A percentile compares a stretch with the other conserved stretches of the same genome.
These are phyloP conservation scores for Byasa hedistus DNA, from an alignment of 2,888 invertebrate species.

Conservation along the genomic window DNA sequence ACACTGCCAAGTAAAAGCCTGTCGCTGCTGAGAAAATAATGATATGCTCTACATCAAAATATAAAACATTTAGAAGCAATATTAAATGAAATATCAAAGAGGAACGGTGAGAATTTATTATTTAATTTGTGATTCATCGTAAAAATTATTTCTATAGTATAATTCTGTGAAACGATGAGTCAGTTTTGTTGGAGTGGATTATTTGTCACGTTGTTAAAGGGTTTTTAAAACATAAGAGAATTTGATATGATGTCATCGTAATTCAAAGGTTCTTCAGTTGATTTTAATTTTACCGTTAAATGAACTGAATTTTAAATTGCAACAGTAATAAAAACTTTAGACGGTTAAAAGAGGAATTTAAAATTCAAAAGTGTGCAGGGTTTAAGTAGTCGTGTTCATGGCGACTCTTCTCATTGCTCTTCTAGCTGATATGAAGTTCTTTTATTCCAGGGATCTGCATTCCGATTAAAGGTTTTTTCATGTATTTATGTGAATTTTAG, in stretches of 20 bases:
- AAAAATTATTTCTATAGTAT: conserved; percentile 11
- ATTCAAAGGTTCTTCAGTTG: too few relatives aligned
- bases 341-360: too few relatives aligned
- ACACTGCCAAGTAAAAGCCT: neutral
- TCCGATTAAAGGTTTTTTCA: too few relatives aligned
- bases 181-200: conserved; percentile 3
- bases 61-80: conserved; percentile 4
- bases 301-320: too few relatives aligned
- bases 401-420: too few relatives aligned
- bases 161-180: conserved; percentile 11
- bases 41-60: neutral
- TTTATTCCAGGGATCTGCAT: too few relatives aligned
- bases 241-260: neutral
- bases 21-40: conserved; percentile 3
- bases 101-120: conserved; percentile 20
- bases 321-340: too few relatives aligned
- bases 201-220: conserved; percentile 12
- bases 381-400: too few relatives aligned
- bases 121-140: conserved; percentile 23
- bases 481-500: too few relatives aligned
- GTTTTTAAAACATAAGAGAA: neutral
- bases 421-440: too few relatives aligned
- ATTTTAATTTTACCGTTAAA: too few relatives aligned
- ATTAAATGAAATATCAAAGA: conserved; percentile 18
- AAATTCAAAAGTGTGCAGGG: too few relatives aligned